Evolutionary conservation across 2,888 invertebrate genomes (phyloP).

Genomic region (Panopea generosa): DNA sequence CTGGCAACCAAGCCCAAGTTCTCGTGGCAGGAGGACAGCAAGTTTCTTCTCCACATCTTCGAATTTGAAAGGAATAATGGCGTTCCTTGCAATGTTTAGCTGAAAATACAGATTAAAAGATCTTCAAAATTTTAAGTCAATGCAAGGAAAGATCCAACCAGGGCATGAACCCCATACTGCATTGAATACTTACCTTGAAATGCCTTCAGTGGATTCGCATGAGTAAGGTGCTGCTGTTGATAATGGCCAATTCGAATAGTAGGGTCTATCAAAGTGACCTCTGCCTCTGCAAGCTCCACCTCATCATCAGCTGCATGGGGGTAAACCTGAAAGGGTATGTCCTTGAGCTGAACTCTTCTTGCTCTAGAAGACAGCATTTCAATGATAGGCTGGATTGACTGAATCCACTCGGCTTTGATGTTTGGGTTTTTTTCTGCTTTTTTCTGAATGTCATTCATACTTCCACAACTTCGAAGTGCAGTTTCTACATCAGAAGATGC

Average conservation of each 20-base stretch:
- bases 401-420: constrained; percentile 26
- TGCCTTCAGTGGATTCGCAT: too few relatives aligned
- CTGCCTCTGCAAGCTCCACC: constrained; percentile 5
- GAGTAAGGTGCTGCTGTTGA: constrained; percentile 13
- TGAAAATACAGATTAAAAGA: too few relatives aligned
- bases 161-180: too few relatives aligned
- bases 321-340: background rate
- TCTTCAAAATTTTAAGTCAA: too few relatives aligned
- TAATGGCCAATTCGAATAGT: constrained; percentile 11
- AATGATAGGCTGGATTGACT: constrained; percentile 21
- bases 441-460: constrained; percentile 39
- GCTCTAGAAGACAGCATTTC: constrained; percentile 18
- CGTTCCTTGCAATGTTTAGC: background rate
- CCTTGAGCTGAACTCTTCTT: constrained; percentile 30
- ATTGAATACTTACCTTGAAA: background rate
- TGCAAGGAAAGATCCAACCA: too few relatives aligned
- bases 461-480: constrained; percentile 4
- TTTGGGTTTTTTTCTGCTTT: constrained; percentile 26
- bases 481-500: constrained; percentile 27
- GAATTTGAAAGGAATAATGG: background rate
- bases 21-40: background rate
- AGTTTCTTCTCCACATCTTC: background rate
- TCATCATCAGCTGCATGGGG: constrained; percentile 7
- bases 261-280: constrained; percentile 13
- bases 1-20: background rate